Evolutionary conservation across 2,888 invertebrate genomes (phyloP), one percentile per base, ranked within the genome.

Genomic region (Ramazzottius varieornatus): DNA sequence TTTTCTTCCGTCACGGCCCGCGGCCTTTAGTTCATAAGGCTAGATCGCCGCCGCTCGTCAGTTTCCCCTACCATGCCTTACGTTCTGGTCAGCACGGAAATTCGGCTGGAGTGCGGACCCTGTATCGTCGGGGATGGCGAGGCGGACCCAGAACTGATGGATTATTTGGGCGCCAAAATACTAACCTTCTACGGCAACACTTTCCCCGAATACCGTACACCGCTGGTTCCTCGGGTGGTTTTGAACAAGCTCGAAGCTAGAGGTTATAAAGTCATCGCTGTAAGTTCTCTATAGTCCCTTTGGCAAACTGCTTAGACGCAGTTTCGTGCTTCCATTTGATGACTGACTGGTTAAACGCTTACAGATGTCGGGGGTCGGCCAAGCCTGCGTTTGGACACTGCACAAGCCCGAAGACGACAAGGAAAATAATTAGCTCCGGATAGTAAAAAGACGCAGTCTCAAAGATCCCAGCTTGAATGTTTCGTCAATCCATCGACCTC

Each of bases 381-480:
- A 79, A 69, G 79, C 78, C 0, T 78, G 77, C 70, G 73, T 77
- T n/a, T 79, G 79, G 79, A 79, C 79, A n/a, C 69, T 78, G 24
- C 71, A 77, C 68, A 74, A 74, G 46, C 67, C 68, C 2, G 68
- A 66, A 1, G 68, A 68, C n/a, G 32, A 63, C 32, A n/a, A 63
- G 32, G n/a, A 40, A n/a, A n/a, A n/a, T n/a, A n/a, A n/a, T n/a
- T n/a, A n/a, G n/a, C n/a, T n/a, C n/a, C n/a, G n/a, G n/a, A n/a
- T n/a, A n/a, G n/a, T n/a, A n/a, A n/a, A n/a, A n/a, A n/a, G n/a
- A n/a, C n/a, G n/a, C n/a, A n/a, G n/a, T n/a, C n/a, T n/a, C n/a
- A n/a, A n/a, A n/a, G n/a, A n/a, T n/a, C n/a, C n/a, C n/a, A n/a
- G n/a, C n/a, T n/a, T n/a, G n/a, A n/a, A n/a, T n/a, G n/a, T n/a